Conservation (phyloP, 2,888 invertebrate genomes). For the Pristionchus mayeri region DNA sequence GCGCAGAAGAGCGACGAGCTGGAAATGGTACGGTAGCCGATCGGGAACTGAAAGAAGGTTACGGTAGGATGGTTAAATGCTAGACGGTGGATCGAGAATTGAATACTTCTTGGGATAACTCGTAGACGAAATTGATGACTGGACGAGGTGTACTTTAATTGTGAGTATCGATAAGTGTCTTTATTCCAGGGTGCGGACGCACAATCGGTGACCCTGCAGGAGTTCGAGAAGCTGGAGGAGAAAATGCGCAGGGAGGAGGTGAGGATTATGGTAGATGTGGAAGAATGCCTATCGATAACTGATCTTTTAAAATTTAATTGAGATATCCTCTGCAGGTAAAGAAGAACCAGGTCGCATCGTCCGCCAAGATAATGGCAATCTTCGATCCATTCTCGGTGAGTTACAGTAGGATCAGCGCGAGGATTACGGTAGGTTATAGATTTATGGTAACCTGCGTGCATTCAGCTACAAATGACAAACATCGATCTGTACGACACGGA, state of each 20-base stretch:
- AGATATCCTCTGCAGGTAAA: not conserved
- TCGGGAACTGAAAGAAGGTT: not conserved
- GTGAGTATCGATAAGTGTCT: not conserved
- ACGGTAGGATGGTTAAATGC: too few species aligned
- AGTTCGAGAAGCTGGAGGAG: slow-evolving; percentile 44
- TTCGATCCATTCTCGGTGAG: slow-evolving; percentile 31
- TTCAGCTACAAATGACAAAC: slow-evolving; percentile 17
- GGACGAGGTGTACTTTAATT: not conserved
- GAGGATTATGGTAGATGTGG: not conserved
- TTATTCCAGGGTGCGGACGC: slow-evolving; percentile 39
- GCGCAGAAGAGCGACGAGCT: slow-evolving; percentile 19
- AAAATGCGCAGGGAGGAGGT: slow-evolving; percentile 5
- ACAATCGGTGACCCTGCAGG: not conserved
- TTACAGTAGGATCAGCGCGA: too few species aligned
- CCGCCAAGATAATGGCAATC: slow-evolving; percentile 14
- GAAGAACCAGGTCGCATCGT: slow-evolving; percentile 8
- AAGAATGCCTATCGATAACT: not conserved
- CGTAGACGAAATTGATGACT: too few species aligned
- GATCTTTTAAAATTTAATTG: not conserved
- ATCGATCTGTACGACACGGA: slow-evolving; percentile 17
- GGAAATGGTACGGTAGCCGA: slow-evolving; percentile 8
- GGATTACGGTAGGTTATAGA: too few species aligned
- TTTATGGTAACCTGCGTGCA: not conserved
- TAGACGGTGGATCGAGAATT: not conserved
- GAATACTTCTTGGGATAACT: too few species aligned